Evolutionary conservation across 2,797 vertebrate genomes (phyloP).

Genomic region (Psittacula derbiana): DNA sequence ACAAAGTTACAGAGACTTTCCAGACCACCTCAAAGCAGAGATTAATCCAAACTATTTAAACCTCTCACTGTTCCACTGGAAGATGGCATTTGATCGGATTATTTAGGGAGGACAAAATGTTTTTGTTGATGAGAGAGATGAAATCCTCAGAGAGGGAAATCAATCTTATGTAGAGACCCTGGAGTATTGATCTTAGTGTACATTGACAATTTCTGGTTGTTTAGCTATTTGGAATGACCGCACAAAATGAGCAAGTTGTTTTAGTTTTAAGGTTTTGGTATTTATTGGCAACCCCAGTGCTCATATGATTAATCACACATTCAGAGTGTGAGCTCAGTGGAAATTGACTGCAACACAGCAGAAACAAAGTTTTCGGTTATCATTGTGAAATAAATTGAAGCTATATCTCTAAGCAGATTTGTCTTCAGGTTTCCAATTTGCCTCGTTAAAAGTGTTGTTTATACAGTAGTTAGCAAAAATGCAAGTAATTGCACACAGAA

Average conservation of each 20-base stretch:
- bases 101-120: constrained; percentile 87
- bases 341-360: constrained; percentile 81
- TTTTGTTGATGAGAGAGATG: constrained; percentile 87
- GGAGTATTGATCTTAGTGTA: constrained; percentile 81
- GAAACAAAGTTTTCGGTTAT: constrained; percentile 77
- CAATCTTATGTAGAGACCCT: constrained; percentile 82
- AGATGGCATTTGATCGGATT: constrained; percentile 82
- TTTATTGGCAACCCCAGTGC: constrained; percentile 83
- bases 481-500: constrained; percentile 73
- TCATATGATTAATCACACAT: constrained; percentile 87
- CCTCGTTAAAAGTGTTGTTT: constrained; percentile 79
- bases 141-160: constrained; percentile 87
- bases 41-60: constrained; percentile 69
- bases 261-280: constrained; percentile 80
- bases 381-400: constrained; percentile 77
- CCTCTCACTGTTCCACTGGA: constrained; percentile 66
- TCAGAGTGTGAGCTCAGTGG: constrained; percentile 76
- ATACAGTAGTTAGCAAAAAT: constrained; percentile 80
- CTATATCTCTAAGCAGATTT: constrained; percentile 77
- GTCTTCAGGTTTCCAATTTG: constrained; percentile 77
- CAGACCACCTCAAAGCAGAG: constrained; percentile 22
- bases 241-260: constrained; percentile 83
- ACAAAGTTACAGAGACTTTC: constrained; percentile 41
- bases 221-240: constrained; percentile 82
- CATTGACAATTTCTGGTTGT: constrained; percentile 87